Evolutionary conservation across 2,113 vertebrate genomes (phyloP).

Genomic region (Actenoides lindsayi): DNA sequence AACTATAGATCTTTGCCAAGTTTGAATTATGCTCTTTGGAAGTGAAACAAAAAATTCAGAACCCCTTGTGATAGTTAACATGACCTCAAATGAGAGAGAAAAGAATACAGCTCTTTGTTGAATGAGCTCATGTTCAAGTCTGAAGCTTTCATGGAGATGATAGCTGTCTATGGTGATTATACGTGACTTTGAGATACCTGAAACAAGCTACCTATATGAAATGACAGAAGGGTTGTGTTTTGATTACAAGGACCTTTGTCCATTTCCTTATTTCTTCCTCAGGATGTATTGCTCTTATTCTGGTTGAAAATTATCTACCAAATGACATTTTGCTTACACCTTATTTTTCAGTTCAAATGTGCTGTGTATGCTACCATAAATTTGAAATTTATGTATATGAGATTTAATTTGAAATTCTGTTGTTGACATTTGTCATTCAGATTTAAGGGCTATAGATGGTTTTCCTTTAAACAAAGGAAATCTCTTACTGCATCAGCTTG

Average conservation of each 20-base stretch:
- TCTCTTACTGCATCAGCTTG: neutral
- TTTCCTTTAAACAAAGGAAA: neutral
- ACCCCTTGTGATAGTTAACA: neutral
- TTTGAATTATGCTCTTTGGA: neutral
- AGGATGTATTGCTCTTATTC: neutral
- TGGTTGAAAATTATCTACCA: neutral
- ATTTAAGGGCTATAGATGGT: neutral
- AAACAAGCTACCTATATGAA: neutral
- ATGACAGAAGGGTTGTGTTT: neutral
- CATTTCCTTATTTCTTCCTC: neutral
- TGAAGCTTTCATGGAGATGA: neutral
- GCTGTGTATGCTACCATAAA: neutral
- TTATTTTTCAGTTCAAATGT: neutral
- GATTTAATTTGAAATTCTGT: neutral
- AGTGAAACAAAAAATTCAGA: neutral
- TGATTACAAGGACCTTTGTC: neutral
- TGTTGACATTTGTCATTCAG: neutral
- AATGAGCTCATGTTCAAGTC: neutral
- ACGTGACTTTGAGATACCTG: neutral
- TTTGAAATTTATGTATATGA: neutral
- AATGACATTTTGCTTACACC: neutral
- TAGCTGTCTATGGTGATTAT: neutral
- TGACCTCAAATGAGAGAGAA: neutral
- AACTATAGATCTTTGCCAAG: neutral
- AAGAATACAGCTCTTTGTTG: neutral